Evolutionary conservation across 2,797 vertebrate species (phyloP).

Genomic region (Hemitrygon akajei): DNA sequence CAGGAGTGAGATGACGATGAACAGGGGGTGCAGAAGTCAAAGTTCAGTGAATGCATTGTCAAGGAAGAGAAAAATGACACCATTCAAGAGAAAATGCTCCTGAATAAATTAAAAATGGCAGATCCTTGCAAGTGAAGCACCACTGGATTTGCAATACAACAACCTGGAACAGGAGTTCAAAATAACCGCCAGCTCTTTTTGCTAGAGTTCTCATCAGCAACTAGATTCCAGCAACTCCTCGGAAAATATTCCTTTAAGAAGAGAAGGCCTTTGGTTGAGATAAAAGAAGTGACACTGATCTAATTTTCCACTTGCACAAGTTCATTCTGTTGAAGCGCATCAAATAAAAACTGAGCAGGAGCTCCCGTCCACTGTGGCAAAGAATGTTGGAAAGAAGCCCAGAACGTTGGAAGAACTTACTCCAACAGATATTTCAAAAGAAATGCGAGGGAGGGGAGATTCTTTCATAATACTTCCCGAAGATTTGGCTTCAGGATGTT

Average conservation of each 20-base stretch:
- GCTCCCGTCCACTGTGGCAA: not conserved
- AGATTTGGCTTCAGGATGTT: not conserved
- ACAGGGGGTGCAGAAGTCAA: slow-evolving; percentile 94
- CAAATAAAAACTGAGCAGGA: not conserved
- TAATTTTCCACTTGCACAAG: not conserved
- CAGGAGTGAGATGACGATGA: slow-evolving; percentile 92
- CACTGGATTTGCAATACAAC: too few relatives aligned
- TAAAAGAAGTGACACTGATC: not conserved
- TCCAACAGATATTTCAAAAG: not conserved
- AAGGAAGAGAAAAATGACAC: slow-evolving; percentile 92
- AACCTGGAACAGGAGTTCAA: too few relatives aligned
- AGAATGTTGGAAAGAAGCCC: not conserved
- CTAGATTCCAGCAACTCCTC: too few relatives aligned
- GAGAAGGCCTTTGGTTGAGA: not conserved
- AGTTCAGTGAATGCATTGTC: slow-evolving; percentile 90
- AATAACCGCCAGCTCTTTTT: too few relatives aligned
- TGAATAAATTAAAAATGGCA: slow-evolving; percentile 73
- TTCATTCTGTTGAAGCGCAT: not conserved
- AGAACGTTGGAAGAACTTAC: not conserved
- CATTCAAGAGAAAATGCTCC: slow-evolving; percentile 67
- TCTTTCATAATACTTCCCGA: not conserved
- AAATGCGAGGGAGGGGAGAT: not conserved
- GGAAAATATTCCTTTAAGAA: not conserved
- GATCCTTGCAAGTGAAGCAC: slow-evolving; percentile 49
- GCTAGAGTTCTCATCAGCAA: too few relatives aligned